Evolutionary conservation across 1,140 invertebrate genomes (phyloP).

Genomic region (Oreohelix idahoensis): DNA sequence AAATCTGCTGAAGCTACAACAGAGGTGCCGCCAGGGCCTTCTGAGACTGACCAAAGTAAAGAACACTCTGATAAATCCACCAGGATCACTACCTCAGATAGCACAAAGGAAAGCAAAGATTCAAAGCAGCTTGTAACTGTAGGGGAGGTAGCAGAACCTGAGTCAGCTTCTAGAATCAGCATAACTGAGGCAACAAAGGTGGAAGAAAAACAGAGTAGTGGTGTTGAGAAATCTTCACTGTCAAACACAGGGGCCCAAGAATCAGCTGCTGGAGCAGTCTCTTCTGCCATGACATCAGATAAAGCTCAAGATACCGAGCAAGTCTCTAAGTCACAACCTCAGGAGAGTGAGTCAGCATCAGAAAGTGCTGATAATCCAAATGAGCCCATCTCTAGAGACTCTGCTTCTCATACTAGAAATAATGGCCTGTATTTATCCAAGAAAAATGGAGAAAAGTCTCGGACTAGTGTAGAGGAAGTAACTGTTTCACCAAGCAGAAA

Average conservation of each 20-base stretch:
- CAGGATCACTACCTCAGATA: neutral
- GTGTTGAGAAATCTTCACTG: no score
- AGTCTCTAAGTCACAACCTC: no score
- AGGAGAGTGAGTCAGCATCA: no score
- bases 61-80: neutral
- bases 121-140: no score
- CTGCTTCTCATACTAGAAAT: no score
- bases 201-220: no score
- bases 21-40: no score
- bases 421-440: neutral
- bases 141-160: neutral
- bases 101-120: neutral
- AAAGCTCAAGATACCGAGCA: neutral
- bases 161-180: no score
- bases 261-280: neutral
- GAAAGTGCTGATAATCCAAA: no score
- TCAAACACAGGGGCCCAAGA: neutral
- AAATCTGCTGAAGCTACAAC: neutral
- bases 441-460: neutral
- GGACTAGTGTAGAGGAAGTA: neutral
- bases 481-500: neutral
- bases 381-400: no score
- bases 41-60: neutral
- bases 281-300: neutral
- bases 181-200: no score